These are phyloP conservation scores for Stegastes partitus DNA, from an alignment of 2,113 vertebrate genomes.

Conservation along the genomic window DNA sequence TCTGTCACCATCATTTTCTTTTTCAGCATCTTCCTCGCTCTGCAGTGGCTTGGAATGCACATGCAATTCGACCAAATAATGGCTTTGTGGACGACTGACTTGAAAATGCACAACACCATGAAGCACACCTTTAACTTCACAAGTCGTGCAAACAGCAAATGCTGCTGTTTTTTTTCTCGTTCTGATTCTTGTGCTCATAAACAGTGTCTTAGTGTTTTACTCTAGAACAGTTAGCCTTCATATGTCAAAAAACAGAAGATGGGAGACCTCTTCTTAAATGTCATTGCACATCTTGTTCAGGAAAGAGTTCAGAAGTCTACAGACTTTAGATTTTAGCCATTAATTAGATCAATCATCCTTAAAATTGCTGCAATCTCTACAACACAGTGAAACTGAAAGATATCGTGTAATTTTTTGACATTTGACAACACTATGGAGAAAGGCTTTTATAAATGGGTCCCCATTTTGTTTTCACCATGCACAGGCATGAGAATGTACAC, in stretches of 20 bases:
- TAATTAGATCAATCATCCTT: constrained; percentile 13
- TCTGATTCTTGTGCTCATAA: constrained; percentile 18
- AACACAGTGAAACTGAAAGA: constrained; percentile 8
- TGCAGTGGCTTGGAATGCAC: constrained; percentile 49
- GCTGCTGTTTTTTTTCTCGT: constrained; percentile 39
- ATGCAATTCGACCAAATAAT: constrained; percentile 47
- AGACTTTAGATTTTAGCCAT: constrained; percentile 4
- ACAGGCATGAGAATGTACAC: constrained; percentile 2
- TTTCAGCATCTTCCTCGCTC: constrained; percentile 36
- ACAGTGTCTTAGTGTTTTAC: constrained; percentile 42
- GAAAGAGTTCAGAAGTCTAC: constrained; percentile 9
- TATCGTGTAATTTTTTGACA: constrained; percentile 3
- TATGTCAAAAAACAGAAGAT: constrained; percentile 11
- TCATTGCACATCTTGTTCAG: constrained; percentile 17
- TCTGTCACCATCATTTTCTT: constrained; percentile 28
- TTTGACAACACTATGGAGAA: background rate
- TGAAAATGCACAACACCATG: constrained; percentile 53
- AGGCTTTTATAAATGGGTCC: background rate
- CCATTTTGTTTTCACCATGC: background rate
- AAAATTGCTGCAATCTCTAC: constrained; percentile 30
- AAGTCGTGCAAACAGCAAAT: constrained; percentile 28
- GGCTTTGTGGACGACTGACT: constrained; percentile 44
- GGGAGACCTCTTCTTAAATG: constrained; percentile 6
- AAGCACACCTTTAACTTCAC: constrained; percentile 49
- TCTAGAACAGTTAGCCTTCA: constrained; percentile 29